These are phyloP conservation scores for Pachyramphus minor DNA, from an alignment of 2,113 vertebrate genomes.

Conservation along the genomic window DNA sequence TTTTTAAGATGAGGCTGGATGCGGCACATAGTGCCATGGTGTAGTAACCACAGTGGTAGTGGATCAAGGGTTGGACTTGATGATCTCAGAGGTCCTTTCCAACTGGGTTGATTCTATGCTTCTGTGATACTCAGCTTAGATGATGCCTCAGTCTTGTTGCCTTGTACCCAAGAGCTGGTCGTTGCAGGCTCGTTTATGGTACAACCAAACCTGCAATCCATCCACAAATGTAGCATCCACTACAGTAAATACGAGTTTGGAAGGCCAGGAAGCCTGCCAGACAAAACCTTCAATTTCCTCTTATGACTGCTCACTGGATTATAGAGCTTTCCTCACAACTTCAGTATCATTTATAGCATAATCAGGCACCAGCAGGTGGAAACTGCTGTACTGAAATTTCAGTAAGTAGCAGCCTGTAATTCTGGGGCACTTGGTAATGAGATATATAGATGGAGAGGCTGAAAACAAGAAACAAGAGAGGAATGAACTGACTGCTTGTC, in stretches of 20 bases:
- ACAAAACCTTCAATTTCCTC: conserved; percentile 23
- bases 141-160: background rate
- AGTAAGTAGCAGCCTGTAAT: background rate
- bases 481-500: background rate
- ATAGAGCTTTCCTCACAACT: background rate
- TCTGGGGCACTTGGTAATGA: background rate
- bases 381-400: background rate
- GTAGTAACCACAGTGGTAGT: too few species aligned
- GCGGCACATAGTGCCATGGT: too few species aligned
- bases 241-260: background rate
- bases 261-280: background rate
- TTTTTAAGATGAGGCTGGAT: too few species aligned
- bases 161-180: background rate
- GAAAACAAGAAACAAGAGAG: background rate
- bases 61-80: too few species aligned
- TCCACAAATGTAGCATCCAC: background rate
- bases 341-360: background rate
- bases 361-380: background rate
- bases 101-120: too few species aligned
- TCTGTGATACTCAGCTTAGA: background rate
- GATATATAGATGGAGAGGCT: background rate
- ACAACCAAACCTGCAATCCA: background rate
- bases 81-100: too few species aligned
- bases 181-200: background rate
- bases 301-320: background rate